Percentiles rank a stretch among this genome's conserved stretches.
Evolutionary conservation across 2,888 invertebrate genomes (phyloP).

Genomic region (Hemicrepidius hirtus): DNA sequence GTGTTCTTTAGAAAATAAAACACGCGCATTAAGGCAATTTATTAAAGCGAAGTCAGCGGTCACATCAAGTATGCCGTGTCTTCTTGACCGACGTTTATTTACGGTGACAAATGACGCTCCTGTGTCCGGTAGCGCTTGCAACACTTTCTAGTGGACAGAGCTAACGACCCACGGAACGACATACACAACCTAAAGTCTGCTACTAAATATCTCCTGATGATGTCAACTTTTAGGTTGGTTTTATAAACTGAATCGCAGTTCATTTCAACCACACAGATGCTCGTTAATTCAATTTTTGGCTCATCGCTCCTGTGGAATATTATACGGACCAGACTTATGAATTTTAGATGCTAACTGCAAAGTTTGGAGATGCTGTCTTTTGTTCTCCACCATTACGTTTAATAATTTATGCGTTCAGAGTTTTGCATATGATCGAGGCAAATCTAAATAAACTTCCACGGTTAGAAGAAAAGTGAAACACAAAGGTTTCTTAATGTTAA

Average conservation of each 20-base stretch:
- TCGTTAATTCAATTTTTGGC: constrained; percentile 53
- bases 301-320: constrained; percentile 50
- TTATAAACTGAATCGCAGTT: constrained; percentile 47
- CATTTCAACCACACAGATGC: constrained; percentile 36
- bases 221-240: constrained; percentile 32
- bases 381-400: constrained; percentile 50
- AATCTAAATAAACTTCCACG: constrained; percentile 32
- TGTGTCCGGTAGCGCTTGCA: constrained; percentile 61
- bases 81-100: constrained; percentile 57
- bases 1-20: constrained; percentile 47
- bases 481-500: neutral
- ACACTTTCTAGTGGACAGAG: constrained; percentile 64
- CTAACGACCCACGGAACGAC: constrained; percentile 61
- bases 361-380: constrained; percentile 49
- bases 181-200: constrained; percentile 50
- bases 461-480: constrained; percentile 11
- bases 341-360: constrained; percentile 52
- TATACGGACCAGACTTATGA: constrained; percentile 50
- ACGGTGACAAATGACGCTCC: constrained; percentile 63
- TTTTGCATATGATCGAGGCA: constrained; percentile 42
- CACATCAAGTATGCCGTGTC: constrained; percentile 48
- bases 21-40: constrained; percentile 49
- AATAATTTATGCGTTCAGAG: constrained; percentile 45
- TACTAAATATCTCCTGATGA: constrained; percentile 33
- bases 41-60: constrained; percentile 51